Evolutionary conservation across 2,888 invertebrate species (phyloP).

Genomic region (Diplolepis rosae): DNA sequence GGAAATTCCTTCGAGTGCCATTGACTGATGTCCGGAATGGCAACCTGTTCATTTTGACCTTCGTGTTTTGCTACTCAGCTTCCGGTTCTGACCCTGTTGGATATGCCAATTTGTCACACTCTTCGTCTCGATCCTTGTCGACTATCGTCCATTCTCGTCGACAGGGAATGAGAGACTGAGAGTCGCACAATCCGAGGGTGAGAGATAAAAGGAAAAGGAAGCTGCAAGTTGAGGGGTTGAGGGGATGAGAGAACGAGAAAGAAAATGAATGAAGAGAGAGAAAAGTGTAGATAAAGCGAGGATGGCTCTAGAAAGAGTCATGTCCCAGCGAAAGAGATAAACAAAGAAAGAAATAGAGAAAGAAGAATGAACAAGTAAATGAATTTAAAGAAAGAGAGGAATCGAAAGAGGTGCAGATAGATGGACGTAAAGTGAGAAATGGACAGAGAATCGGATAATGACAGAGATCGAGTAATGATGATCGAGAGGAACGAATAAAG

Average conservation of each 20-base stretch:
- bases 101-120: background rate
- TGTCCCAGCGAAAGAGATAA: background rate
- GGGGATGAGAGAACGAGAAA: background rate
- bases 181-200: conserved; percentile 14
- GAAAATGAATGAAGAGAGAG: background rate
- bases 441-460: background rate
- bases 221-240: background rate
- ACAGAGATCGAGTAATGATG: background rate
- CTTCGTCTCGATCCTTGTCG: background rate
- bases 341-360: background rate
- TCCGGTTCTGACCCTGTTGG: background rate
- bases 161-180: conserved; percentile 17
- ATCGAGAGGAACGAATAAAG: conserved; percentile 26
- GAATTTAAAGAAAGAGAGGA: background rate
- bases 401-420: background rate
- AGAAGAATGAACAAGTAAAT: background rate
- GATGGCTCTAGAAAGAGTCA: background rate
- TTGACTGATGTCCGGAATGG: background rate
- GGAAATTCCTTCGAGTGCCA: background rate
- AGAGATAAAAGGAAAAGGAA: background rate
- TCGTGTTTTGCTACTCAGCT: background rate
- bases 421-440: background rate
- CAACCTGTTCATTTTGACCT: background rate
- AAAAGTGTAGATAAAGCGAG: background rate
- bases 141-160: conserved; percentile 6